Evolutionary conservation across 2,797 vertebrate species (phyloP).

Genomic region (Thunnus albacares): DNA sequence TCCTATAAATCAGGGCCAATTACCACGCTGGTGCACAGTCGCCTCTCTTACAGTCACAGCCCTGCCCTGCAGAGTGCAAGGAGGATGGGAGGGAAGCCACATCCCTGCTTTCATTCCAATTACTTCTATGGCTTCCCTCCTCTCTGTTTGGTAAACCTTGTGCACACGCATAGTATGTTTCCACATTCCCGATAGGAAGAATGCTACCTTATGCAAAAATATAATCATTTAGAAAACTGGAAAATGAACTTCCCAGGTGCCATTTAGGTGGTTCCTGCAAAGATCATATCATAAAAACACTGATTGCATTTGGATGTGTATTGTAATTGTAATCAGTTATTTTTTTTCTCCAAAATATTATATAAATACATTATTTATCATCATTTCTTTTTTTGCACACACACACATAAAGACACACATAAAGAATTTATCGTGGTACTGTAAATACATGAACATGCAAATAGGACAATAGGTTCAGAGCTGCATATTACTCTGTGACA

Average conservation of each 20-base stretch:
- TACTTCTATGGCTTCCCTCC: slow-evolving; percentile 47
- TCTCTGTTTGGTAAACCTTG: slow-evolving; percentile 39
- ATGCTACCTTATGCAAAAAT: slow-evolving; percentile 9
- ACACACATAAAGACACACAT: neutral
- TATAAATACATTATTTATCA: neutral
- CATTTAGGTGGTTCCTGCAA: neutral
- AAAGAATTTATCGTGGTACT: neutral
- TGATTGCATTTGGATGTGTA: neutral
- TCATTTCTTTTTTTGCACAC: no score
- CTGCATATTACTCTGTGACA: slow-evolving; percentile 35
- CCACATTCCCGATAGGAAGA: slow-evolving; percentile 21
- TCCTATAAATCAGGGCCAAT: slow-evolving; percentile 85
- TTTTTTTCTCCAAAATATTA: neutral
- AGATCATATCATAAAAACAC: neutral
- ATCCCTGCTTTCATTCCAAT: slow-evolving; percentile 61
- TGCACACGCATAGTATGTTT: slow-evolving; percentile 17
- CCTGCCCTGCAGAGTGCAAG: slow-evolving; percentile 66
- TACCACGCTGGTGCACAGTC: slow-evolving; percentile 74
- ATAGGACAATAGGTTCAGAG: neutral
- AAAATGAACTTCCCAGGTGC: neutral
- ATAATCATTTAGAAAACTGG: neutral
- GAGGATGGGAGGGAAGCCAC: slow-evolving; percentile 51
- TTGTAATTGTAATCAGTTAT: neutral
- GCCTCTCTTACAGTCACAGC: slow-evolving; percentile 69
- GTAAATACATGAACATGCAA: neutral